These are phyloP conservation scores for Gymnoscelis rufifasciata DNA, from an alignment of 2,888 invertebrate genomes.

Conservation along the genomic window DNA sequence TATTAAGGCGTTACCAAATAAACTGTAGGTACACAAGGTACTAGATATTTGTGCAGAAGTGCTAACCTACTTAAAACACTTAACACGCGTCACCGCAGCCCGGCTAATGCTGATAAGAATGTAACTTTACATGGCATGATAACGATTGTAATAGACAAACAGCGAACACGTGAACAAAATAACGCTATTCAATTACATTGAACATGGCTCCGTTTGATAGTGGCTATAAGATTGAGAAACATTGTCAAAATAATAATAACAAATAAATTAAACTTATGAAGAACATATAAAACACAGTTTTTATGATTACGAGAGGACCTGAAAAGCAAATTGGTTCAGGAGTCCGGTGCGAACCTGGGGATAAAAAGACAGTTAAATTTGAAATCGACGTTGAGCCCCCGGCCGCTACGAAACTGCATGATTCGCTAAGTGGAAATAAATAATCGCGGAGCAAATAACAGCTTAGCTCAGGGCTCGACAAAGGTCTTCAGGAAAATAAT, in stretches of 20 bases:
- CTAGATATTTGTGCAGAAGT: background rate
- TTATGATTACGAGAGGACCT: too few relatives aligned
- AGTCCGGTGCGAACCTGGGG: background rate
- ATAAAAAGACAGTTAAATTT: slow-evolving; percentile 2
- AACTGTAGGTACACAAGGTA: too few relatives aligned
- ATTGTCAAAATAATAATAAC: too few relatives aligned
- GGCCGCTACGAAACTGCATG: slow-evolving; percentile 1
- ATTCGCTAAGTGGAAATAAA: slow-evolving; percentile 8
- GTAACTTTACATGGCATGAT: slow-evolving; percentile 35
- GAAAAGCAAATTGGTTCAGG: background rate
- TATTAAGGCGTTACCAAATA: too few relatives aligned
- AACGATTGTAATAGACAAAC: slow-evolving; percentile 27
- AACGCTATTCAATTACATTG: background rate
- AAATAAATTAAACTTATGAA: too few relatives aligned
- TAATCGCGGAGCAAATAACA: slow-evolving; percentile 5
- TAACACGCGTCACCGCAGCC: slow-evolving; percentile 30
- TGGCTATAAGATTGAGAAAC: too few relatives aligned
- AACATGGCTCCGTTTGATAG: background rate
- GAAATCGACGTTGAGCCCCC: slow-evolving; percentile 11
- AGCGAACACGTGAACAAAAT: slow-evolving; percentile 6
- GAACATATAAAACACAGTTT: background rate
- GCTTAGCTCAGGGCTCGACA: slow-evolving; percentile 41
- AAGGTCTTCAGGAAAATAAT: background rate
- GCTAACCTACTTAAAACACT: slow-evolving; percentile 26
- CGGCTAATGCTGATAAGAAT: slow-evolving; percentile 34